Evolutionary conservation across 2,113 vertebrate genomes (phyloP), one percentile per base, ranked within the genome.

Genomic region (Pelodiscus sinensis): DNA sequence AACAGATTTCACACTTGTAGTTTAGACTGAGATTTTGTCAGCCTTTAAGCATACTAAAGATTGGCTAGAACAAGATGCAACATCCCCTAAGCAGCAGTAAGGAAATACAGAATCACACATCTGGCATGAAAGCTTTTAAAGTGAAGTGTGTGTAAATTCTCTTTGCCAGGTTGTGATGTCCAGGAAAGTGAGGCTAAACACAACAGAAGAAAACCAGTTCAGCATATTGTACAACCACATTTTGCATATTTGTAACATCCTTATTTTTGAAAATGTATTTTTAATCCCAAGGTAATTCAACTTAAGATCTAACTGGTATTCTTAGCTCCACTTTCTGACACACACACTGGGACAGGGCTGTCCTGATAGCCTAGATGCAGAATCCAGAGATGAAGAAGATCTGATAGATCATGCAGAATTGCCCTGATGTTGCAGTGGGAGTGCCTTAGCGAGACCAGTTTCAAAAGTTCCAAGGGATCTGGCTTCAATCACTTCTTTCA

Each of bases 31-130:
- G 92, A 95, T 83, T 86, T 96, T 94, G 86, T 83, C 75, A 95
- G 81, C 93, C 89, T 82, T 89, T 92, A 87, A 83, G 93, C 94
- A 96, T 96, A 96, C 92, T 95, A 94, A 96, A 84, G 62, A 94
- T 94, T 38, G 93, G 79, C 86, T 86, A 89, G 75, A 92, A 81
- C 58, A 90, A 84, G 65, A 90, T 80, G 83, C 58, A 87, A 18
- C 60, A 57, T 54, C 22, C 25, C 80, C 90, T 68, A 88, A 95
- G 68, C 52, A 93, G 84, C 75, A 79, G 38, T 55, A 92, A 93
- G 80, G 56, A 90, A 79, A 7, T 25, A 79, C 82, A 29, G 84
- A 54, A 10, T 84, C 81, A 86, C 81, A 68, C 29, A 52, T 10
- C 35, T 86, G 22, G 6, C 84, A 3, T 86, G 81, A 89, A 94